These are phyloP conservation scores for Apodemus speciosus DNA, from an alignment of 2,113 vertebrate species.

Conservation along the genomic window DNA sequence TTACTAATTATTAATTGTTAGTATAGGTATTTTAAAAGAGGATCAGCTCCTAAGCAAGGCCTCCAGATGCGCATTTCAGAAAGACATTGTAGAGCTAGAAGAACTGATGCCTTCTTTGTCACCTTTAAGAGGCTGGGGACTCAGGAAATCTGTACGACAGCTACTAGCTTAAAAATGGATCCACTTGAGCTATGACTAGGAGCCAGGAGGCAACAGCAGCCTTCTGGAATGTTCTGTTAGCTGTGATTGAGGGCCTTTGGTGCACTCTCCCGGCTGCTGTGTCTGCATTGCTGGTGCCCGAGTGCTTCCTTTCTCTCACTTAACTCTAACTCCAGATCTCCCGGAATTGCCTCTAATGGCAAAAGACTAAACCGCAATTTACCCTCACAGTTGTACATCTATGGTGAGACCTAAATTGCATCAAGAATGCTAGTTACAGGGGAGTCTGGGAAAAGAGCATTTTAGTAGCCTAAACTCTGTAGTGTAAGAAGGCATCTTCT, in stretches of 20 bases:
- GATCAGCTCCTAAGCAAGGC: background rate
- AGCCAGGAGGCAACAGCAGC: background rate
- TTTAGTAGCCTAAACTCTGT: background rate
- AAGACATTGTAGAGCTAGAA: background rate
- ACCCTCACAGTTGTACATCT: background rate
- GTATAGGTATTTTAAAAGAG: background rate
- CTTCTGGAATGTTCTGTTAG: slow-evolving; percentile 12
- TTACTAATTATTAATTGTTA: background rate
- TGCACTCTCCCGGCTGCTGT: background rate
- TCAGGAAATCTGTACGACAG: background rate
- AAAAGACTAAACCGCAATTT: background rate
- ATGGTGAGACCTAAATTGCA: background rate
- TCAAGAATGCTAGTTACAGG: background rate
- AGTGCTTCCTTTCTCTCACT: background rate
- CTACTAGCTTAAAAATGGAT: background rate
- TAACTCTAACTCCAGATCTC: background rate
- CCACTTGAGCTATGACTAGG: background rate
- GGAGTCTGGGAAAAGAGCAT: background rate
- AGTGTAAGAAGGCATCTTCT: background rate
- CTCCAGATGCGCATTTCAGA: background rate
- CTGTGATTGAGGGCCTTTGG: background rate
- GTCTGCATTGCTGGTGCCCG: background rate
- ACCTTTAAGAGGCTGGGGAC: background rate
- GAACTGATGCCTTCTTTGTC: background rate
- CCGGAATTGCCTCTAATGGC: background rate